Evolutionary conservation across 2,797 vertebrate genomes (phyloP), one percentile per base, ranked within the genome.

Genomic region (Hoplostethus atlanticus): DNA sequence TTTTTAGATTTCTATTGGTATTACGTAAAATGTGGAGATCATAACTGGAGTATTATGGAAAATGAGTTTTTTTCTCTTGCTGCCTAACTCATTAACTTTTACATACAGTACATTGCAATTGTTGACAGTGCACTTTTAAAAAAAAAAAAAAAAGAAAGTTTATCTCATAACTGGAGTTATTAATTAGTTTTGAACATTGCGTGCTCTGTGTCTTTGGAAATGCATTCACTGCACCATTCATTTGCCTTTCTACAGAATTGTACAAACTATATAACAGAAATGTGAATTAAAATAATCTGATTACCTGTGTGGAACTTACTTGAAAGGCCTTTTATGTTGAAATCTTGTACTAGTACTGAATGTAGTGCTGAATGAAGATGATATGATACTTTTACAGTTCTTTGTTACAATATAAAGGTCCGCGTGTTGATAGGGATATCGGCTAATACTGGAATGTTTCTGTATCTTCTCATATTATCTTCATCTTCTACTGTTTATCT

Each of bases 91-190:
- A 13, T 80, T 71, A 53, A 77, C 56, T 86, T 89, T 83, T 79
- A 64, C 58, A 67, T 76, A 76, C 62, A 79, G 65, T 76, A 76
- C 62, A 79, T 77, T 77, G 50, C 30, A 71, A 70, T 67, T 77
- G 65, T 74, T 89, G 63, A 81, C 84, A 56, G 73, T 92, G 90
- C 88, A 92, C 89, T 89, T 92, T 91, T 80, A 63, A 52, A 59
- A 60, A 71, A 71, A 59, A 73, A 68, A 63, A 52, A 59, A 57
- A 71, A 59, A 73, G 65, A 56, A 71, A 46, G 52, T 40, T 56
- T 68, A 71, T 10, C 10, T 53, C 79, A 42, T 68, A 85, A 79
- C 68, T 85, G 80, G 79, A 88, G 72, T 53, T 38, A 42, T 28
- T 75, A 34, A 54, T 79, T 71, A 61, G 44, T 64, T 57, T 65